Evolutionary conservation across 2,797 vertebrate genomes (phyloP).

Genomic region (Parambassis ranga): DNA sequence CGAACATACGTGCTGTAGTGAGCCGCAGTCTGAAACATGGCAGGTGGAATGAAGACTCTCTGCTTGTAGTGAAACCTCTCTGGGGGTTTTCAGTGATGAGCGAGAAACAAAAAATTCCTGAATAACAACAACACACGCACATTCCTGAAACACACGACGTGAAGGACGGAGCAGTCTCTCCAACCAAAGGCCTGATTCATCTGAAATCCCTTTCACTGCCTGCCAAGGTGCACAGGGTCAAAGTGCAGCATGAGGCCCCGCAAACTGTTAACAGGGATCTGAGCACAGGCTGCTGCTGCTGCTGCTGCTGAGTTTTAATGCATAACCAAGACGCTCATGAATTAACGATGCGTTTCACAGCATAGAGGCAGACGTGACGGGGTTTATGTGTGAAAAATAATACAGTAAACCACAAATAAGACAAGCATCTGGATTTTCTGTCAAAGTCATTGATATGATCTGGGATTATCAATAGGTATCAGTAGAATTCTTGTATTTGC

Average conservation of each 20-base stretch:
- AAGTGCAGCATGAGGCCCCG: conserved; percentile 71
- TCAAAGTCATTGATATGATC: too few species aligned
- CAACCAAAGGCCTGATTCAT: conserved; percentile 59
- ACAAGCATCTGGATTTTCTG: too few species aligned
- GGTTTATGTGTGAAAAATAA: neutral
- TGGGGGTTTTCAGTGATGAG: too few species aligned
- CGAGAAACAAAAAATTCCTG: conserved; percentile 64
- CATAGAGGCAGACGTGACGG: neutral
- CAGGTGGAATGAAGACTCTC: neutral
- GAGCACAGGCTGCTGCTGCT: conserved; percentile 5
- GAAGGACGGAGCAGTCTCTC: conserved; percentile 48
- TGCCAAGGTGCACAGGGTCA: conserved; percentile 76
- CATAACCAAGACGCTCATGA: conserved; percentile 20
- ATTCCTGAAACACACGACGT: conserved; percentile 80
- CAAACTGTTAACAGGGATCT: conserved; percentile 43
- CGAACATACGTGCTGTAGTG: too few species aligned
- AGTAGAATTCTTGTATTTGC: too few species aligned
- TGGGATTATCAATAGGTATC: too few species aligned
- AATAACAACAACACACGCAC: conserved; percentile 52
- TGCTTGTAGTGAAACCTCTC: too few species aligned
- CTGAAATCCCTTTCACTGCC: conserved; percentile 63
- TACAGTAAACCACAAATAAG: too few species aligned
- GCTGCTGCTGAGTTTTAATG: conserved; percentile 21
- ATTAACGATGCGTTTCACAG: neutral
- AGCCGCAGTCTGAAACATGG: neutral